Evolutionary conservation across 64 coral and sea anemone species (phyloP).

Genomic region (Orbicella faveolata): DNA sequence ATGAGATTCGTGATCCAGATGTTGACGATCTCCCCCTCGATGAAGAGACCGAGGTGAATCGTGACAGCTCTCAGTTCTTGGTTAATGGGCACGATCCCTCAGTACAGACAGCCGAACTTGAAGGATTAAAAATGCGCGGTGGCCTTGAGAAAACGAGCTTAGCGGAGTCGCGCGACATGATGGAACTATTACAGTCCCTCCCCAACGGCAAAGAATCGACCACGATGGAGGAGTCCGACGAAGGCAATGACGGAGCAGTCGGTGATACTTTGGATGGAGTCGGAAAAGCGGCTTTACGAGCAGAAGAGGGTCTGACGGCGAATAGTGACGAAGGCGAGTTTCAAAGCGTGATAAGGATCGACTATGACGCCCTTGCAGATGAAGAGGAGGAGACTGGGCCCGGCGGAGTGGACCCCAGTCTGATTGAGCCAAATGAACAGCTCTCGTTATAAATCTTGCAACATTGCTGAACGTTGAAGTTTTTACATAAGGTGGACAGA

Average conservation of each 20-base stretch:
- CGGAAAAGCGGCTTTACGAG: neutral
- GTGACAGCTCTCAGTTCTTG: no score
- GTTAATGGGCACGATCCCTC: neutral
- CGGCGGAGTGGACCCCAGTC: neutral
- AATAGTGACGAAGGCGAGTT: constrained; percentile 29
- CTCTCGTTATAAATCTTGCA: neutral
- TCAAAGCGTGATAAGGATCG: constrained; percentile 8
- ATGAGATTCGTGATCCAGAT: no score
- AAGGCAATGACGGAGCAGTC: neutral
- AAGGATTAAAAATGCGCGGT: neutral
- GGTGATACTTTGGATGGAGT: neutral
- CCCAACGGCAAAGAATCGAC: neutral
- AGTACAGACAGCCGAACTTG: neutral
- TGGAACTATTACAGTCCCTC: neutral
- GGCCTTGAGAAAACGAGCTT: neutral
- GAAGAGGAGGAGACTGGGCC: neutral
- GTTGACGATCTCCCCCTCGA: no score
- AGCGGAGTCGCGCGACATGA: neutral
- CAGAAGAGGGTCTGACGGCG: neutral
- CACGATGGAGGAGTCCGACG: neutral
- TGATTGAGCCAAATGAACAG: neutral
- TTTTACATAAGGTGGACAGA: no score
- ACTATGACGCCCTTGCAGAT: neutral
- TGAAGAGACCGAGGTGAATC: no score
- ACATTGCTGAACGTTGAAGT: no score